phyloP scores from a whole-genome alignment of 2,113 vertebrate genomes.

The Xiphophorus hellerii region DNA sequence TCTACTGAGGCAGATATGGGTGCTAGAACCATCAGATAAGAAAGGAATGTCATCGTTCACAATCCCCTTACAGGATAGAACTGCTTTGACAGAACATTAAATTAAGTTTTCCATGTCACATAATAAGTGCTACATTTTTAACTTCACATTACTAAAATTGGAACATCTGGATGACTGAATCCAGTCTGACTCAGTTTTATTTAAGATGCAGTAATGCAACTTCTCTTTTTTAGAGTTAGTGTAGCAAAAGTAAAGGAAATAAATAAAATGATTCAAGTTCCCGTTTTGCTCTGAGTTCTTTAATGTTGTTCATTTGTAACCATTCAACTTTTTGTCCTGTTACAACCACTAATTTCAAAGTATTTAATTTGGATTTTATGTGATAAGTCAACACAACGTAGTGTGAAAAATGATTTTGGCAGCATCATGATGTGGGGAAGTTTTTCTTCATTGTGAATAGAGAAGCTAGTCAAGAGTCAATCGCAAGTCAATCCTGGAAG shows the following conservation, averaged over 20 bases:
- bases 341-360: background rate
- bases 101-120: background rate
- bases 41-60: slow-evolving; percentile 23
- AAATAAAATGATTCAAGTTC: background rate
- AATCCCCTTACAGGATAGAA: background rate
- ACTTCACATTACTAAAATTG: background rate
- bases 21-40: slow-evolving; percentile 49
- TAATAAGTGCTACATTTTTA: too few relatives aligned
- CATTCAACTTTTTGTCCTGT: background rate
- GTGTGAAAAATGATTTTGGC: background rate
- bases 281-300: background rate
- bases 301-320: background rate
- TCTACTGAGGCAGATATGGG: slow-evolving; percentile 12
- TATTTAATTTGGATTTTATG: background rate
- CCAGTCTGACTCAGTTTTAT: background rate
- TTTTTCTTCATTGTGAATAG: background rate
- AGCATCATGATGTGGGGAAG: background rate
- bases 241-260: slow-evolving; percentile 18
- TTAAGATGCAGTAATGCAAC: background rate
- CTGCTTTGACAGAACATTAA: background rate
- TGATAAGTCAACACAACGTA: too few relatives aligned
- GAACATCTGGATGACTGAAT: background rate
- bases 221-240: slow-evolving; percentile 6
- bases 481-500: background rate
- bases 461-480: background rate